Evolutionary conservation across 2,113 vertebrate genomes (phyloP).

Genomic region (Myrmecobius fasciatus): DNA sequence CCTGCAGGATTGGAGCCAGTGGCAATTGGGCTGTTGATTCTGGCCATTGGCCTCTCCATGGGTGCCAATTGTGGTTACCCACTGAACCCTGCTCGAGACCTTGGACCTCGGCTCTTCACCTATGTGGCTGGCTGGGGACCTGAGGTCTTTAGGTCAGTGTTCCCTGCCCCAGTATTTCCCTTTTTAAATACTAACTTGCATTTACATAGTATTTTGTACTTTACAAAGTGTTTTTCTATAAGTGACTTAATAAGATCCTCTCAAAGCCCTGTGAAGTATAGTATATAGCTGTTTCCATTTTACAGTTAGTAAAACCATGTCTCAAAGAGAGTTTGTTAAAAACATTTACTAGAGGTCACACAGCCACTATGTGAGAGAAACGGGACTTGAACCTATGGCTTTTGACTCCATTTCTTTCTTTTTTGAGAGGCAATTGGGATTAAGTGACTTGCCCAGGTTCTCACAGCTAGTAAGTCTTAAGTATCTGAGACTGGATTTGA

Average conservation of each 20-base stretch:
- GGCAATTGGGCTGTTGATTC: conserved; percentile 89
- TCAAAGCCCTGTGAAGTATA: not conserved
- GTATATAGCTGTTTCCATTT: not conserved
- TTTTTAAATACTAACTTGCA: not conserved
- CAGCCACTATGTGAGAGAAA: not conserved
- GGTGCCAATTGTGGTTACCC: conserved; percentile 92
- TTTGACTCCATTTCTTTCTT: not conserved
- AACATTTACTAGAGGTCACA: not conserved
- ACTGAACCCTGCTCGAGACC: conserved; percentile 91
- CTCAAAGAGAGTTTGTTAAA: not conserved
- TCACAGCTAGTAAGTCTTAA: too few relatives aligned
- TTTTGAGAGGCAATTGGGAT: too few relatives aligned
- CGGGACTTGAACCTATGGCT: not conserved
- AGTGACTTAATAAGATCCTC: not conserved
- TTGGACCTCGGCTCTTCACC: conserved; percentile 91
- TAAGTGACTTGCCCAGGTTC: too few relatives aligned
- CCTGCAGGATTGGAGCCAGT: conserved; percentile 94
- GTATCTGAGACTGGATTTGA: too few relatives aligned
- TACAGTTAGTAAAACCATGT: not conserved
- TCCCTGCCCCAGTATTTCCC: conserved; percentile 81
- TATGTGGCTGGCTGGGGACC: conserved; percentile 90
- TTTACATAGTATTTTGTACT: not conserved
- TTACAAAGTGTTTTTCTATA: not conserved
- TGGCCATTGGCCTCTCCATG: conserved; percentile 90
- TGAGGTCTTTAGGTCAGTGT: conserved; percentile 93